Conservation (phyloP, 2,113 vertebrate species). For the Trachemys scripta region DNA sequence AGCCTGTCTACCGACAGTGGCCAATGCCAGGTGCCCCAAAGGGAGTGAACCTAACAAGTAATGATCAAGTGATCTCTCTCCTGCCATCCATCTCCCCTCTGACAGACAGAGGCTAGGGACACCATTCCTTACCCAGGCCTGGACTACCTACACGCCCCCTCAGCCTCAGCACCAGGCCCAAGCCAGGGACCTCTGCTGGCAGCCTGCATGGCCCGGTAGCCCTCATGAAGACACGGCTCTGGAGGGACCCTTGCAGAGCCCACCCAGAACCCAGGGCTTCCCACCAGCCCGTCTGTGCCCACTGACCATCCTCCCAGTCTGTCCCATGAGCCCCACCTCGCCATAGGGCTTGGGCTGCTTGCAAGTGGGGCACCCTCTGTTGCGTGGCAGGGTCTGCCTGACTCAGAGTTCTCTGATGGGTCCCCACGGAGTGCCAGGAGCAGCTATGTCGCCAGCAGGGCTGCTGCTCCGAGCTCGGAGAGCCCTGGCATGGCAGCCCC, state of each 20-base stretch:
- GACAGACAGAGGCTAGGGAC: no score
- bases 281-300: neutral
- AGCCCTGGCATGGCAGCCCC: no score
- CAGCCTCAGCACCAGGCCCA: neutral
- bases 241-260: neutral
- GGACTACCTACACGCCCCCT: neutral
- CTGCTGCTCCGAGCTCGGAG: no score
- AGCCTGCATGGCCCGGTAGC: neutral
- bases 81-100: no score
- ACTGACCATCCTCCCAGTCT: neutral
- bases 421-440: neutral
- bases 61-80: no score
- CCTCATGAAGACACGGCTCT: neutral
- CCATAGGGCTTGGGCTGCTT: neutral
- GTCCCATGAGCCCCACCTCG: neutral
- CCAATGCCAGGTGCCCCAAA: no score
- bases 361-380: no score
- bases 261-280: neutral
- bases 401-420: neutral
- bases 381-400: neutral
- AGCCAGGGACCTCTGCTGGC: neutral
- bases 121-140: neutral
- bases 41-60: no score
- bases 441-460: no score
- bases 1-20: no score